phyloP scores from a whole-genome alignment of 92 coral and sea anemone genomes.

The Scolanthus callimorphus region DNA sequence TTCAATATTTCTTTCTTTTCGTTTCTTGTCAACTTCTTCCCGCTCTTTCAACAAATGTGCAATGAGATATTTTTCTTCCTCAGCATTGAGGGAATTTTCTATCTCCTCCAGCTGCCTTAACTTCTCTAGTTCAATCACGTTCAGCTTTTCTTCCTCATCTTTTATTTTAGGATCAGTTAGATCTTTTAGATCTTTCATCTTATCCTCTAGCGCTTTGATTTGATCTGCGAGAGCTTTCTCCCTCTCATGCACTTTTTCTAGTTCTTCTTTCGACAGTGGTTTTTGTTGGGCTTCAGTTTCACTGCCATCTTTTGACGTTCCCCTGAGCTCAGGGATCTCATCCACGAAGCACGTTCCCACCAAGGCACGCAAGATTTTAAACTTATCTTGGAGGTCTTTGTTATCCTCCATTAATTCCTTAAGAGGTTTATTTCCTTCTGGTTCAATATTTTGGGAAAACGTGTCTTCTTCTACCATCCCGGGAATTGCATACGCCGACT shows the following conservation, averaged over 20 bases:
- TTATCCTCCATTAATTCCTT: slow-evolving; percentile 19
- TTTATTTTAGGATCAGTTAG: slow-evolving; percentile 17
- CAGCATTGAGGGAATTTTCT: slow-evolving; percentile 32
- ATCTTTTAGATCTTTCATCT: slow-evolving; percentile 15
- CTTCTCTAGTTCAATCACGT: slow-evolving; percentile 37
- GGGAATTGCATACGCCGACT: no score
- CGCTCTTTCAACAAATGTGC: slow-evolving; percentile 52
- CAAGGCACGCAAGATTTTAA: slow-evolving; percentile 50
- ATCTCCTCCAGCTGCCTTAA: slow-evolving; percentile 45
- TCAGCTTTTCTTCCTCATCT: slow-evolving; percentile 34
- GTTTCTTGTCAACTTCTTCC: slow-evolving; percentile 35
- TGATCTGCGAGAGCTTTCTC: slow-evolving; percentile 32
- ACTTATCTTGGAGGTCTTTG: slow-evolving; percentile 48
- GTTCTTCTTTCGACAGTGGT: slow-evolving; percentile 27
- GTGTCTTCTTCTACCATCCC: no score
- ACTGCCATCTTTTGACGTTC: not conserved
- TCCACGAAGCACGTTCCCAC: slow-evolving; percentile 84
- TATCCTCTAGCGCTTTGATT: slow-evolving; percentile 11
- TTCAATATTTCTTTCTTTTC: slow-evolving; percentile 50
- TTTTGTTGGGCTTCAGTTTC: no score
- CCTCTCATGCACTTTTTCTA: slow-evolving; percentile 18
- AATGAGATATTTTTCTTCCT: slow-evolving; percentile 41
- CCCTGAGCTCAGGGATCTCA: slow-evolving; percentile 70
- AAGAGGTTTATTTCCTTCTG: slow-evolving; percentile 2
- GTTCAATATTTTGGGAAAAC: not conserved